phyloP scores from a whole-genome alignment of 2,797 vertebrate genomes.

The Melopsittacus undulatus region DNA sequence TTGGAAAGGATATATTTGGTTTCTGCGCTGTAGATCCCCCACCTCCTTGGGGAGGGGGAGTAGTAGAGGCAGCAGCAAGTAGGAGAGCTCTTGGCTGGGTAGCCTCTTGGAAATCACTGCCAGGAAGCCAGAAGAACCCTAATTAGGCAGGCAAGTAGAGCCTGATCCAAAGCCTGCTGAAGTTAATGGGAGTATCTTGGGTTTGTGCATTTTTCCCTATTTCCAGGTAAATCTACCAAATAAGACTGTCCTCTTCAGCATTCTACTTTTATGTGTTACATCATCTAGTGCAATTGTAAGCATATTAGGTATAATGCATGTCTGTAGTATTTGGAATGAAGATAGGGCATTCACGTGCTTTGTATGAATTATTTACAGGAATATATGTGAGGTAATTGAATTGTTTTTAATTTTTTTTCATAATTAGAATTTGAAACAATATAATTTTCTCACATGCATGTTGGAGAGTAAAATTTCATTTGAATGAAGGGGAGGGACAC shows the following conservation, averaged over 20 bases:
- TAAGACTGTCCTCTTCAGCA: not conserved
- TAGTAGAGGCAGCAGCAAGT: slow-evolving; percentile 47
- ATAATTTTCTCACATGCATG: not conserved
- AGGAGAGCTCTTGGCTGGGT: slow-evolving; percentile 50
- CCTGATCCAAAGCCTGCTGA: slow-evolving; percentile 8
- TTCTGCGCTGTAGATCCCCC: slow-evolving; percentile 39
- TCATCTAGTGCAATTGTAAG: not conserved
- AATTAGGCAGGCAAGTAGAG: slow-evolving; percentile 8
- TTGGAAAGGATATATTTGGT: slow-evolving; percentile 15
- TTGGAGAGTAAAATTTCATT: slow-evolving; percentile 24
- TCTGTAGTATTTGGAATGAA: not conserved
- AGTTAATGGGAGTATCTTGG: not conserved
- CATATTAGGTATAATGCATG: not conserved
- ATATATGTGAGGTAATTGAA: not conserved
- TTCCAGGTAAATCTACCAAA: slow-evolving; percentile 22
- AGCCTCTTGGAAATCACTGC: not conserved
- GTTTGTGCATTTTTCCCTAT: not conserved
- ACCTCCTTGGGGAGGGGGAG: slow-evolving; percentile 55
- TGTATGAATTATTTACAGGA: not conserved
- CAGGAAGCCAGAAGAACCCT: slow-evolving; percentile 4
- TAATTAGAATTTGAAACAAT: slow-evolving; percentile 29
- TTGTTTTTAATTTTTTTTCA: not conserved
- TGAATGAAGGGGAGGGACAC: not conserved
- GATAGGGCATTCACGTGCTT: not conserved
- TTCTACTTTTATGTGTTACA: not conserved